Evolutionary conservation across 2,888 invertebrate species (phyloP).

Genomic region (Teinopalpus imperialis): DNA sequence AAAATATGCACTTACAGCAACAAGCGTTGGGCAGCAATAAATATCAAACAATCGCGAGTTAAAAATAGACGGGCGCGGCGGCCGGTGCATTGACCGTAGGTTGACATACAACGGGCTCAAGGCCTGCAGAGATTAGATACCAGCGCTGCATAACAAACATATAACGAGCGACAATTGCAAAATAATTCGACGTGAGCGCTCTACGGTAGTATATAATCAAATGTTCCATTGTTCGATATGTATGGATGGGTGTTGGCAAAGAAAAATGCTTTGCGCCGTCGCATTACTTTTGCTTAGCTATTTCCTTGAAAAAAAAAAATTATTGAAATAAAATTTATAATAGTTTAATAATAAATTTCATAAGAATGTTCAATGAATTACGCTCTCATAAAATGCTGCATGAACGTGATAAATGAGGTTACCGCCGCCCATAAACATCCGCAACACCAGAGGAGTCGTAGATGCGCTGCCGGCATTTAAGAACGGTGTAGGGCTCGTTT

Average conservation of each 20-base stretch:
- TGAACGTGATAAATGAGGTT: no score
- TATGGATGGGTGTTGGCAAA: constrained; percentile 19
- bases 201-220: constrained; percentile 31
- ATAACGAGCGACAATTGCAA: constrained; percentile 59
- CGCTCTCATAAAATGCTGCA: no score
- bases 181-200: constrained; percentile 48
- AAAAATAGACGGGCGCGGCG: constrained; percentile 70
- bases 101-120: constrained; percentile 79
- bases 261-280: constrained; percentile 20
- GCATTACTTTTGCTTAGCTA: no score
- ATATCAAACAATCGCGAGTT: constrained; percentile 68
- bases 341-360: no score
- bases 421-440: no score
- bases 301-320: no score
- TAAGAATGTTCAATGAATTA: no score
- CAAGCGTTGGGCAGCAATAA: constrained; percentile 54
- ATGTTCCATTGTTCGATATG: constrained; percentile 18
- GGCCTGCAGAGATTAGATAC: constrained; percentile 78
- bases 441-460: no score
- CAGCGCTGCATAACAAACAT: constrained; percentile 62
- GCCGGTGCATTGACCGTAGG: constrained; percentile 73
- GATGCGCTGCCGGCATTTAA: no score
- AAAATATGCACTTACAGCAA: constrained; percentile 46
- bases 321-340: no score
- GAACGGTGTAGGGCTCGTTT: no score